Conservation (phyloP, 2,888 invertebrate species). For the Cryptus viduatorius region DNA sequence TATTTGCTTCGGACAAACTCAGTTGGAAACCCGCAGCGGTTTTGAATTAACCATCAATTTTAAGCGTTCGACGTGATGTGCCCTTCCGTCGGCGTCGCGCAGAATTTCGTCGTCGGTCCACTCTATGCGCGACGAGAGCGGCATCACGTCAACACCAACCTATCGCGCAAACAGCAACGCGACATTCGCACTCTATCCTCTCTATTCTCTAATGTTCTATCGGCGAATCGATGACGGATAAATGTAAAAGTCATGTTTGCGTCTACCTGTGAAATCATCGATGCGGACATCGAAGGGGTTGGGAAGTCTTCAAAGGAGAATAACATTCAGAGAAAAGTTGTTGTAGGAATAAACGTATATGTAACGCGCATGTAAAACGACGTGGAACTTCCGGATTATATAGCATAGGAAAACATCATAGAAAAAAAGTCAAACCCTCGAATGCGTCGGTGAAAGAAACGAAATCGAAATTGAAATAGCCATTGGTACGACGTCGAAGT, state of each 20-base stretch:
- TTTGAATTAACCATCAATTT: slow-evolving; percentile 81
- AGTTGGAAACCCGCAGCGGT: slow-evolving; percentile 77
- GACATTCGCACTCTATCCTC: neutral
- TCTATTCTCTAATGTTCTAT: neutral
- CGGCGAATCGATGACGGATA: neutral
- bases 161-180: neutral
- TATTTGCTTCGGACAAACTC: slow-evolving; percentile 80
- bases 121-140: neutral
- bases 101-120: slow-evolving; percentile 18
- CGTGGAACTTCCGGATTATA: too few relatives aligned
- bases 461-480: slow-evolving; percentile 59
- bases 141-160: slow-evolving; percentile 14
- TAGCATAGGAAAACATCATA: too few relatives aligned
- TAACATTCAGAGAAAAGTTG: neutral
- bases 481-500: slow-evolving; percentile 44
- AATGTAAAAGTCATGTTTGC: neutral
- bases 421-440: slow-evolving; percentile 41
- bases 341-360: neutral
- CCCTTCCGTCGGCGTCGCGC: slow-evolving; percentile 64
- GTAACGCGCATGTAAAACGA: neutral
- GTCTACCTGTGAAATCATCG: too few relatives aligned
- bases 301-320: neutral
- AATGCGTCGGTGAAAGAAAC: slow-evolving; percentile 24
- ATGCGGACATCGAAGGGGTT: too few relatives aligned
- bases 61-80: slow-evolving; percentile 73